These are phyloP conservation scores for Tipula helvola DNA, from an alignment of 2,888 invertebrate species.

Conservation along the genomic window DNA sequence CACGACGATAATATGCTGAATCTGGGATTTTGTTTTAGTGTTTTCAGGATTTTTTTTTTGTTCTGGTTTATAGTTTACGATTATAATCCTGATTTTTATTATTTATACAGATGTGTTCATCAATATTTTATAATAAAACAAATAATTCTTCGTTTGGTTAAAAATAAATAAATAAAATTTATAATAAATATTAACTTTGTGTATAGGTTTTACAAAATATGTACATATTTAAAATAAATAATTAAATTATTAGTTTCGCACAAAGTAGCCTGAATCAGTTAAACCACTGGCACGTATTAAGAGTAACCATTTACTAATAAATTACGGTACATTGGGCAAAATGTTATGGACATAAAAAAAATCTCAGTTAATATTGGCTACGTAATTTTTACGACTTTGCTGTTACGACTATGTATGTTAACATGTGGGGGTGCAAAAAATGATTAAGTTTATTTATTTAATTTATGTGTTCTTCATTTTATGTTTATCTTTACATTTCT, in stretches of 20 bases:
- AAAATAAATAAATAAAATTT: neutral
- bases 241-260: neutral
- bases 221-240: neutral
- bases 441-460: neutral
- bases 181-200: neutral
- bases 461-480: neutral
- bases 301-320: neutral
- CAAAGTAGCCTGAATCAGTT: neutral
- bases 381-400: neutral
- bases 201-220: neutral
- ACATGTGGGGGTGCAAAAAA: neutral
- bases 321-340: neutral
- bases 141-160: neutral
- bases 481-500: neutral
- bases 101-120: neutral
- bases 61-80: neutral
- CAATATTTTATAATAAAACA: neutral
- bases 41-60: neutral
- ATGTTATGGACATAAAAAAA: neutral
- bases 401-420: neutral
- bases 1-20: neutral
- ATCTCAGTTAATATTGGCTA: neutral
- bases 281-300: neutral
- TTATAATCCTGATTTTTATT: constrained; percentile 4
- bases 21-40: neutral